Evolutionary conservation across 2,888 invertebrate genomes (phyloP).

Genomic region (Lycia hirtaria): DNA sequence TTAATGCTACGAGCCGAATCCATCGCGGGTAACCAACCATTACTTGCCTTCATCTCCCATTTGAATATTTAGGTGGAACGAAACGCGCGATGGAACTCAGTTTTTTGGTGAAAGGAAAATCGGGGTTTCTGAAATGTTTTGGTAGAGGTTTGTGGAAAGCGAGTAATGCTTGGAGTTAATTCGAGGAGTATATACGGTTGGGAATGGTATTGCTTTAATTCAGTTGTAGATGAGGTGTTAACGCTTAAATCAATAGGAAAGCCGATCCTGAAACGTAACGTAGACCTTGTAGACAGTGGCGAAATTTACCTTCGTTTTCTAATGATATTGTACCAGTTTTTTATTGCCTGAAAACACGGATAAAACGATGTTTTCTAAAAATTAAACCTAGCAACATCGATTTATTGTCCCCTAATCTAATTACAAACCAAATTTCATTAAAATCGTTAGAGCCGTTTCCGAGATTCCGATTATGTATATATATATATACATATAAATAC

Average conservation of each 20-base stretch:
- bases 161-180: slow-evolving; percentile 52
- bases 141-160: slow-evolving; percentile 57
- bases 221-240: slow-evolving; percentile 16
- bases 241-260: slow-evolving; percentile 19
- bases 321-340: no score
- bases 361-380: no score
- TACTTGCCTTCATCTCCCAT: slow-evolving; percentile 68
- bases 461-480: no score
- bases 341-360: no score
- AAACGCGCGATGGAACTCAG: slow-evolving; percentile 61
- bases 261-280: not conserved
- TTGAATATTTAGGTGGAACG: slow-evolving; percentile 74
- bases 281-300: not conserved
- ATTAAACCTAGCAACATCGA: no score
- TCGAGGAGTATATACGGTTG: slow-evolving; percentile 41
- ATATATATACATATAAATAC: no score
- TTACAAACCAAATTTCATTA: no score
- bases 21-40: slow-evolving; percentile 76
- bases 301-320: no score
- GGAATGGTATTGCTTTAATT: slow-evolving; percentile 25
- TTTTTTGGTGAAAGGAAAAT: no score
- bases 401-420: no score
- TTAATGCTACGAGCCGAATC: slow-evolving; percentile 66
- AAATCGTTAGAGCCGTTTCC: no score
- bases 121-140: slow-evolving; percentile 57